A percentile compares a stretch with the other conserved stretches of the same genome.
Evolutionary conservation across 2,113 vertebrate species (phyloP).

Genomic region (Macroglossus sobrinus): DNA sequence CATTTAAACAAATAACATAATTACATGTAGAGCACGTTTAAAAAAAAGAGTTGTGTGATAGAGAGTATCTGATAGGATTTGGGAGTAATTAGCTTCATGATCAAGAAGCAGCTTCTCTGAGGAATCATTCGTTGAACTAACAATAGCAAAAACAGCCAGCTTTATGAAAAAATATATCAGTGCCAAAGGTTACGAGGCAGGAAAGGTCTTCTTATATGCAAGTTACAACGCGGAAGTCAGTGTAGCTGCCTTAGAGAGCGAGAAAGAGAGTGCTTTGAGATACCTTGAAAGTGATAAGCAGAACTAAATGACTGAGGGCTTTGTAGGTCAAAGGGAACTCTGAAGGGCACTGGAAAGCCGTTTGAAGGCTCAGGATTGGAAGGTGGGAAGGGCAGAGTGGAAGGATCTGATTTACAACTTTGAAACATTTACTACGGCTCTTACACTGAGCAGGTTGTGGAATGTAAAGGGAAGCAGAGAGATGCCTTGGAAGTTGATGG

Average conservation of each 20-base stretch:
- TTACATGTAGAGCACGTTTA: background rate
- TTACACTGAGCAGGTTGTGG: background rate
- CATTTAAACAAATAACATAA: background rate
- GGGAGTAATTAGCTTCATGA: background rate
- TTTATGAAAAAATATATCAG: background rate
- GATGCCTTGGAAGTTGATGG: background rate
- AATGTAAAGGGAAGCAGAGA: background rate
- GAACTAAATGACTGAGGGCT: background rate
- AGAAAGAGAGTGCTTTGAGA: background rate
- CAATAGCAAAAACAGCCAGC: background rate
- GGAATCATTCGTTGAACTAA: background rate
- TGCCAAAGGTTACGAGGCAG: background rate
- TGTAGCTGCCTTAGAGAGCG: too few species aligned
- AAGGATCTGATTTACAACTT: background rate
- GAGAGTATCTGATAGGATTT: background rate
- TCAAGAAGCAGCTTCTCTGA: background rate
- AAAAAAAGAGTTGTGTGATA: background rate
- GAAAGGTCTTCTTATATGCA: background rate
- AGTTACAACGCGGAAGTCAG: background rate
- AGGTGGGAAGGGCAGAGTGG: background rate
- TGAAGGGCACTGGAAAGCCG: background rate
- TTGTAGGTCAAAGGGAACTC: background rate
- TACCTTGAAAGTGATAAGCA: background rate
- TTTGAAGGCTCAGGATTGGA: background rate
- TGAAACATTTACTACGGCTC: background rate